These are phyloP conservation scores for Nomada fucata DNA, from an alignment of 2,888 invertebrate genomes.

Conservation along the genomic window DNA sequence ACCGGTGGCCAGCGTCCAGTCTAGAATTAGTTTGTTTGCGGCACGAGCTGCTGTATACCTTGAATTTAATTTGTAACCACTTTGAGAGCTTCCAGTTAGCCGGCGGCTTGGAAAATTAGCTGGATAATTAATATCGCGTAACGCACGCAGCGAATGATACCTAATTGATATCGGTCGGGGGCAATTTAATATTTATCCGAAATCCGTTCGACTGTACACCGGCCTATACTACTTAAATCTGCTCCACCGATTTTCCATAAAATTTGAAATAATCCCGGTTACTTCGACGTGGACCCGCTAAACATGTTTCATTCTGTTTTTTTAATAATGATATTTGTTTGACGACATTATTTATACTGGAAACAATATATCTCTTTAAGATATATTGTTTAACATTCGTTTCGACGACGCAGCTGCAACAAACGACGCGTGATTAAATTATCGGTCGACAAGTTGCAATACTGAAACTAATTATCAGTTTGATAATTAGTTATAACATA, in stretches of 20 bases:
- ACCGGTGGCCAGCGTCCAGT: neutral
- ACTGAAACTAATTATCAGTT: no score
- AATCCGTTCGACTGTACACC: neutral
- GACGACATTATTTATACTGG: no score
- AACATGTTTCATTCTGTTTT: neutral
- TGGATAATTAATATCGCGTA: neutral
- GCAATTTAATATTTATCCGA: conserved; percentile 9
- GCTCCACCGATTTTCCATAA: neutral
- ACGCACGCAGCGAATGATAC: neutral
- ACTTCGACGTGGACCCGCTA: neutral
- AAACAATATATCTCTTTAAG: no score
- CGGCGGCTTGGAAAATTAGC: neutral
- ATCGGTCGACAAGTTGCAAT: conserved; percentile 1
- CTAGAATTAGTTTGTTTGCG: neutral
- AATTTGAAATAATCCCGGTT: neutral
- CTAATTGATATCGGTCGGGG: conserved; percentile 4
- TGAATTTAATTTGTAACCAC: neutral
- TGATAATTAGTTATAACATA: conserved; percentile 4
- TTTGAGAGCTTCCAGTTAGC: neutral
- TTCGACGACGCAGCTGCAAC: neutral
- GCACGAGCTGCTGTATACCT: neutral
- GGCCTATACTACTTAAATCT: conserved; percentile 11
- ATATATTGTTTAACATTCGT: no score
- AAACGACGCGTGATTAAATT: conserved; percentile 29
- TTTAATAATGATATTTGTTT: no score